A percentile compares a stretch with the other conserved stretches of the same genome.
Conservation (phyloP, 1,140 invertebrate genomes). For the Zaprionus africanus region DNA sequence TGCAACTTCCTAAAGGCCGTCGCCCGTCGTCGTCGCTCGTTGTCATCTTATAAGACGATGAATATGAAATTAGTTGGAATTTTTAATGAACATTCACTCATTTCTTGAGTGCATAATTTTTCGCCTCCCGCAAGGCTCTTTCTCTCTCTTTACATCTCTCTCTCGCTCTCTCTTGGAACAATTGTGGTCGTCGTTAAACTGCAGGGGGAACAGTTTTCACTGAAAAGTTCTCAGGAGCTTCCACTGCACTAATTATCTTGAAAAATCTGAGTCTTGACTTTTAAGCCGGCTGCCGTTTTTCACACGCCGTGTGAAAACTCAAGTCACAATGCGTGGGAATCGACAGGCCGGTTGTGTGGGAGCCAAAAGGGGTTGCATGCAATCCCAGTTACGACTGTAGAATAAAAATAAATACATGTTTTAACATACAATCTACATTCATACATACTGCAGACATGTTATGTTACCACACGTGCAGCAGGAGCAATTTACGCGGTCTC, state of each 20-base stretch:
- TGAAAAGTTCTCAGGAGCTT: constrained; percentile 77
- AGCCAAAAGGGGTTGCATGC: constrained; percentile 62
- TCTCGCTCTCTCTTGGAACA: neutral
- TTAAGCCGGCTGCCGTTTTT: constrained; percentile 68
- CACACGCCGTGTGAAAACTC: constrained; percentile 78
- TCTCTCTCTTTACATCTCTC: constrained; percentile 17
- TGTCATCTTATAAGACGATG: constrained; percentile 76
- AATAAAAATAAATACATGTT: constrained; percentile 24
- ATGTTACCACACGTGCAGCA: neutral
- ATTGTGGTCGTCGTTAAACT: constrained; percentile 59
- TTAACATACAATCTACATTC: constrained; percentile 9
- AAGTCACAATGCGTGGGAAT: constrained; percentile 76
- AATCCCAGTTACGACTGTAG: constrained; percentile 29
- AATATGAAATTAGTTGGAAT: constrained; percentile 82
- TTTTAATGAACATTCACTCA: constrained; percentile 74
- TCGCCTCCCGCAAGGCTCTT: constrained; percentile 15
- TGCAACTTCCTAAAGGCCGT: constrained; percentile 71
- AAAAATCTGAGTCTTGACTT: constrained; percentile 74
- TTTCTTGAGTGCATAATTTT: constrained; percentile 50
- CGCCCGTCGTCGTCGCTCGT: constrained; percentile 20
- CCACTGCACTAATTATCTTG: constrained; percentile 76
- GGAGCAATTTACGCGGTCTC: neutral
- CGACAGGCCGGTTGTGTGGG: constrained; percentile 63
- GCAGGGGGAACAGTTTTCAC: constrained; percentile 33
- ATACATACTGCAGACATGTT: neutral